These are phyloP conservation scores for Drosophila novamexicana DNA, from an alignment of 1,140 invertebrate genomes.

Conservation along the genomic window DNA sequence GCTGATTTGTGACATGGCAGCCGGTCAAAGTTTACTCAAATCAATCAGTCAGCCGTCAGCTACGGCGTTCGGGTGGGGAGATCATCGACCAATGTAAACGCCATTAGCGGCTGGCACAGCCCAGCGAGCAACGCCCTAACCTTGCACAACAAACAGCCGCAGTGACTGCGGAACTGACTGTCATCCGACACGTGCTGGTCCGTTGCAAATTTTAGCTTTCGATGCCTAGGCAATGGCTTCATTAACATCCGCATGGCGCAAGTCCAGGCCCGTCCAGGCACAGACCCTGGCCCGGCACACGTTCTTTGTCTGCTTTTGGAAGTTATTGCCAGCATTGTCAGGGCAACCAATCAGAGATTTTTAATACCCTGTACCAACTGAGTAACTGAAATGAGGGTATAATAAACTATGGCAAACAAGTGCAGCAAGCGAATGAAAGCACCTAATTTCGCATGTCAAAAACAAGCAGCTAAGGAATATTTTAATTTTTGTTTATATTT, in stretches of 20 bases:
- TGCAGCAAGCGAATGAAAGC: too few species aligned
- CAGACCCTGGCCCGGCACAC: background rate
- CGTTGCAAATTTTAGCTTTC: constrained; percentile 31
- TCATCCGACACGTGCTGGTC: constrained; percentile 69
- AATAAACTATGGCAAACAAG: too few species aligned
- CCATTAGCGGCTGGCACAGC: constrained; percentile 60
- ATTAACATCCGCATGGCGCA: constrained; percentile 52
- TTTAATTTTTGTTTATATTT: too few species aligned
- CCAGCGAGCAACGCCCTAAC: constrained; percentile 67
- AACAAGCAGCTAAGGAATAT: too few species aligned
- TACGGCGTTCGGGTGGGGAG: background rate
- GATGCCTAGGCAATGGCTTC: constrained; percentile 67
- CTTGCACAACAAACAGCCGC: constrained; percentile 63
- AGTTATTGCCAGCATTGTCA: constrained; percentile 38
- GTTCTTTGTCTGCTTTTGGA: constrained; percentile 51
- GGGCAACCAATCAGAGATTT: constrained; percentile 19
- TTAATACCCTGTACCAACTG: constrained; percentile 4
- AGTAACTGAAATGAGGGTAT: background rate
- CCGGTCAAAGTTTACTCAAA: constrained; percentile 76
- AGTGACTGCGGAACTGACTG: constrained; percentile 5
- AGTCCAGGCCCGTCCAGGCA: constrained; percentile 1
- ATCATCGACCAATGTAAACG: constrained; percentile 27
- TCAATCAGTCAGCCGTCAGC: constrained; percentile 59
- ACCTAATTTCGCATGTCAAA: too few species aligned
- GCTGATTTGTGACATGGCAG: constrained; percentile 53